Evolutionary conservation across 1,140 invertebrate species (phyloP).

Genomic region (Sarcophaga bullata): DNA sequence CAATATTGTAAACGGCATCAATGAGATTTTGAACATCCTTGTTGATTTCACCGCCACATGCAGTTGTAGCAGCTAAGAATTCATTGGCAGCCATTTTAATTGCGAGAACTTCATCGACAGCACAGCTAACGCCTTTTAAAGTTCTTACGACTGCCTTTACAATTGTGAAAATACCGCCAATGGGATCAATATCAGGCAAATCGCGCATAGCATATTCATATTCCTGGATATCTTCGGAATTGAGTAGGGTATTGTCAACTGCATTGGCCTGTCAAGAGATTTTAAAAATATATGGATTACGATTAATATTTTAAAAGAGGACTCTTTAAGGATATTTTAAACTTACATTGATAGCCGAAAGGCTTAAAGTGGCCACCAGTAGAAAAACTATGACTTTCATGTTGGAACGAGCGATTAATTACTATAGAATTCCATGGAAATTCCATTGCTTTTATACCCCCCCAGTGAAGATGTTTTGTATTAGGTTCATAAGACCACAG

Average conservation of each 20-base stretch:
- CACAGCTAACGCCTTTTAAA: constrained; percentile 55
- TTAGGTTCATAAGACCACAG: background rate
- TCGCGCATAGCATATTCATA: background rate
- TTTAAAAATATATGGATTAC: background rate
- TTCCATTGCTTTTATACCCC: background rate
- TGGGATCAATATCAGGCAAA: constrained; percentile 17
- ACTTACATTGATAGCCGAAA: constrained; percentile 31
- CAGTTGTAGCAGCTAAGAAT: constrained; percentile 45
- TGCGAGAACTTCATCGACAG: constrained; percentile 52
- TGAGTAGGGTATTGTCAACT: background rate
- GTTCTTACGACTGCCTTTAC: constrained; percentile 46
- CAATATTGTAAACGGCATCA: constrained; percentile 49
- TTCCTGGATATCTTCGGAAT: background rate
- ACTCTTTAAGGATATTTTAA: background rate
- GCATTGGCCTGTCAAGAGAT: background rate
- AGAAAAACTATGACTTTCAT: constrained; percentile 1
- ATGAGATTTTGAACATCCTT: constrained; percentile 53
- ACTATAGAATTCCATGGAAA: background rate
- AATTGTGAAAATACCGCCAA: background rate
- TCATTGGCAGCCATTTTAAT: constrained; percentile 50
- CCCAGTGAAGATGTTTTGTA: background rate
- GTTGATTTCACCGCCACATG: constrained; percentile 49
- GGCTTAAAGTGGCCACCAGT: background rate
- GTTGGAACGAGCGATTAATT: background rate
- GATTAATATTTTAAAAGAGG: background rate